Conservation (phyloP, 2,888 invertebrate species). For the Cerceris rybyensis region DNA sequence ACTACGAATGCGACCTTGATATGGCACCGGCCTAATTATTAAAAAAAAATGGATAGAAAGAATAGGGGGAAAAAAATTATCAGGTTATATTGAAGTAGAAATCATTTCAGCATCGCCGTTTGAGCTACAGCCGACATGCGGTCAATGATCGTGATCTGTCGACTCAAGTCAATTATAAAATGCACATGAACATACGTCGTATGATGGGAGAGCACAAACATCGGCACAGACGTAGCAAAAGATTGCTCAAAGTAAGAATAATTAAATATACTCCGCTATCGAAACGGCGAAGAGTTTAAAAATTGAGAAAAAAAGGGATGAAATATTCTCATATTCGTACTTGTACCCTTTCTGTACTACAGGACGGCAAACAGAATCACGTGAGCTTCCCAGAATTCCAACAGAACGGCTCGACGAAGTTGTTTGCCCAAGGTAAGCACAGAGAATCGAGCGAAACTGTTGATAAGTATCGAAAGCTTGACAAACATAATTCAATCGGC, state of each 20-base stretch:
- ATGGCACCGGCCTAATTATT: background rate
- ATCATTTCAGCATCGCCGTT: constrained; percentile 89
- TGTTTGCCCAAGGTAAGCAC: constrained; percentile 91
- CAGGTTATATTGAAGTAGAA: background rate
- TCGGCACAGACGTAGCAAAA: constrained; percentile 92
- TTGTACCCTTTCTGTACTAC: constrained; percentile 49
- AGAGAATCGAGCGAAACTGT: constrained; percentile 23
- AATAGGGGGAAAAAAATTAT: background rate
- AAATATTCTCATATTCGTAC: constrained; percentile 13
- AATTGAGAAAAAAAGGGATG: background rate
- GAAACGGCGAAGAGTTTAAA: background rate
- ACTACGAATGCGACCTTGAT: constrained; percentile 1
- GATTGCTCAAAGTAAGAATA: constrained; percentile 88
- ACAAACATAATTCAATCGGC: constrained; percentile 33
- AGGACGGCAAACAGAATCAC: constrained; percentile 94
- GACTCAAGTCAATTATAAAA: constrained; percentile 93
- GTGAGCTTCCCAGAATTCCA: constrained; percentile 95
- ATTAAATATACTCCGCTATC: background rate
- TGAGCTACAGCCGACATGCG: constrained; percentile 95
- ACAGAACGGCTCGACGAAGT: constrained; percentile 94
- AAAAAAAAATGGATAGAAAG: too few relatives aligned
- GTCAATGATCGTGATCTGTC: constrained; percentile 94
- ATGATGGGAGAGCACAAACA: constrained; percentile 93
- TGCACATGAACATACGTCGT: constrained; percentile 94
- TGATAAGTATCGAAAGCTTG: constrained; percentile 13